A percentile compares a stretch with the other conserved stretches of the same genome.
phyloP scores from a whole-genome alignment of 2,113 vertebrate species.

The Rhodinocichla rosea region DNA sequence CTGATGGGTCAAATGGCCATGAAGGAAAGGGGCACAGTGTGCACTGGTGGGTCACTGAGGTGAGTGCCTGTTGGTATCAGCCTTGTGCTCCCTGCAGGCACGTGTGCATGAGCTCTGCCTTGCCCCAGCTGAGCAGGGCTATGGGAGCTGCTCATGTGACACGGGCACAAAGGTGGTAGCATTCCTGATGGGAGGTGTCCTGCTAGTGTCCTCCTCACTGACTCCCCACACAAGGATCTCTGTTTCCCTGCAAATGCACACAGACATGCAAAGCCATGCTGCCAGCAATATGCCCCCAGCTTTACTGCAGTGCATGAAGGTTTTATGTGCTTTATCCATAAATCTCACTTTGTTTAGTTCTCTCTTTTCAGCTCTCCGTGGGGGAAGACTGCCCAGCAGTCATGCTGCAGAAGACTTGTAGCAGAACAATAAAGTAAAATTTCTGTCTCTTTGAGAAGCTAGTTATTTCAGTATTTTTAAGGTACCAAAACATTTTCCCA shows the following conservation, averaged over 20 bases:
- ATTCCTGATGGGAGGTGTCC: neutral
- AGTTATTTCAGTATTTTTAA: neutral
- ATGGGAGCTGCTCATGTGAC: neutral
- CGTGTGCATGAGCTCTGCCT: neutral
- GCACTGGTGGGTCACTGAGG: neutral
- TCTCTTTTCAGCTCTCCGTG: neutral
- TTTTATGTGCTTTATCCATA: neutral
- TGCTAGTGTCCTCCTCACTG: neutral
- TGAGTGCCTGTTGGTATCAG: neutral
- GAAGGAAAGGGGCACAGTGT: neutral
- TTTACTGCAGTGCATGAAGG: neutral
- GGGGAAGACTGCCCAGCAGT: neutral
- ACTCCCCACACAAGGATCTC: neutral
- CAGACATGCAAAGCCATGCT: neutral
- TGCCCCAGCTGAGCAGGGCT: neutral
- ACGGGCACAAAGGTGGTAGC: rapidly evolving
- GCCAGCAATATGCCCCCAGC: neutral
- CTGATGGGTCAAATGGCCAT: neutral
- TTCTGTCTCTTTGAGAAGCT: neutral
- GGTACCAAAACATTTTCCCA: neutral
- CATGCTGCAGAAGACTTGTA: neutral
- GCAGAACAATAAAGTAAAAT: neutral
- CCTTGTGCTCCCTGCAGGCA: neutral
- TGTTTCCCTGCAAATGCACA: neutral
- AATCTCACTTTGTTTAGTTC: neutral